Evolutionary conservation across 2,888 invertebrate species (phyloP).

Genomic region (Drosophila imparisetae): DNA sequence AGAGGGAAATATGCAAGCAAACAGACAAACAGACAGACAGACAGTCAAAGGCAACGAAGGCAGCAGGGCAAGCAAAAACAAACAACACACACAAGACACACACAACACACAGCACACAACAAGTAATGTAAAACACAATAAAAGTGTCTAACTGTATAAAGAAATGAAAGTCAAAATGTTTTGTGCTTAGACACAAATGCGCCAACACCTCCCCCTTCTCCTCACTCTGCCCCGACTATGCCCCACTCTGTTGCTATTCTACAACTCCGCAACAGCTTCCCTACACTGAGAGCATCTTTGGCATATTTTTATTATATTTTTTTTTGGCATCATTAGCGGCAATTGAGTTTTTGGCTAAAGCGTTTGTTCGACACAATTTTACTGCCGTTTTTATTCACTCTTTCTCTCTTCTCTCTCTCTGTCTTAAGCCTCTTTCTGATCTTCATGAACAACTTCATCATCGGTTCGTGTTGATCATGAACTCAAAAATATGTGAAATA

Average conservation of each 20-base stretch:
- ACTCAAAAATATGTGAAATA: conserved; percentile 70
- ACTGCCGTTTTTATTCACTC: conserved; percentile 11
- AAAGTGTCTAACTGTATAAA: conserved; percentile 75
- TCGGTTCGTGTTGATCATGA: conserved; percentile 62
- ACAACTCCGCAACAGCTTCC: background rate
- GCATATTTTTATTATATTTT: conserved; percentile 21
- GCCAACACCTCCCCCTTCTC: background rate
- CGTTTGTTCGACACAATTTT: conserved; percentile 49
- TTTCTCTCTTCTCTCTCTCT: conserved; percentile 3
- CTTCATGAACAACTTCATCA: conserved; percentile 6
- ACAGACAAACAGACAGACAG: conserved; percentile 51
- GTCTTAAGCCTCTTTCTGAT: conserved; percentile 6
- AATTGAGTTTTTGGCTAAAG: conserved; percentile 62
- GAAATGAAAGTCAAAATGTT: conserved; percentile 76
- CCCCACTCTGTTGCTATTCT: background rate
- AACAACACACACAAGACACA: background rate
- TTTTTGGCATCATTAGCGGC: conserved; percentile 54
- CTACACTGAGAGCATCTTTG: conserved; percentile 45
- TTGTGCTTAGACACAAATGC: conserved; percentile 12
- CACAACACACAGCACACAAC: background rate
- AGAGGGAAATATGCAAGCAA: conserved; percentile 56
- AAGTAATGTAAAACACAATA: conserved; percentile 74
- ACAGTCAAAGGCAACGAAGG: conserved; percentile 16
- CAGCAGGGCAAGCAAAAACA: conserved; percentile 34
- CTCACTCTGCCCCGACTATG: background rate